Evolutionary conservation across 2,113 vertebrate genomes (phyloP), one percentile per base, ranked within the genome.

Genomic region (Hucho hucho): DNA sequence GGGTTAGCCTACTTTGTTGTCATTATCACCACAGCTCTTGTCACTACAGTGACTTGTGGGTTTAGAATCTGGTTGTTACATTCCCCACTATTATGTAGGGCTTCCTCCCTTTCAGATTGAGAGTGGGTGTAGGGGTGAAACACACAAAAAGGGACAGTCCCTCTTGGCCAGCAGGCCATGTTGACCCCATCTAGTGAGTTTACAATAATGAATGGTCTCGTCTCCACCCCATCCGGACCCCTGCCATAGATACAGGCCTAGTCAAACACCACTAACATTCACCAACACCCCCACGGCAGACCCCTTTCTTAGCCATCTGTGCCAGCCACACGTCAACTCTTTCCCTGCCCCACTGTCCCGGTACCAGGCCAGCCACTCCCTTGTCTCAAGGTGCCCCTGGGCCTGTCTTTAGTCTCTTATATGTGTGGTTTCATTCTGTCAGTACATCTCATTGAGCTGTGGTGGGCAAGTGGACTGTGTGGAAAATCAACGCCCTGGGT

Each of bases 61-160:
- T 87, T 91, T 92, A 88, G 79, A 70, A 65, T 84, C 87, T 92
- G 86, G 91, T 94, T 85, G 89, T 79, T 63, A 93, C 85, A 93
- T 94, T 94, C 91, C 92, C 77, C 87, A 84, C 79, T 25, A 56
- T 61, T 82, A 79, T 85, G 91, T 74, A 76, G 91, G 84, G 64
- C 85, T 88, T 91, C 87, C 78, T 79, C 70, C 53, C 64, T 81
- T 75, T 59, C 26, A 67, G 29, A 29, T 24, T 3, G 58, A 65
- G 43, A 7, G 22, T n/a, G 24, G 2, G 24, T 28, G 37, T 18
- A 16, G 1, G 63, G 4, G 32, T 3, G 46, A 37, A 9, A 37
- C 37, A 37, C 37, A 37, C 37, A 37, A 37, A 58, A 63, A 46
- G 72, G 74, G 37, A 64, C 63, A 43, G 73, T 72, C 68, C 65